A percentile compares a stretch with the other conserved stretches of the same genome.
These are phyloP conservation scores for Nymphalis io DNA, from an alignment of 1,140 invertebrate species.

Conservation along the genomic window DNA sequence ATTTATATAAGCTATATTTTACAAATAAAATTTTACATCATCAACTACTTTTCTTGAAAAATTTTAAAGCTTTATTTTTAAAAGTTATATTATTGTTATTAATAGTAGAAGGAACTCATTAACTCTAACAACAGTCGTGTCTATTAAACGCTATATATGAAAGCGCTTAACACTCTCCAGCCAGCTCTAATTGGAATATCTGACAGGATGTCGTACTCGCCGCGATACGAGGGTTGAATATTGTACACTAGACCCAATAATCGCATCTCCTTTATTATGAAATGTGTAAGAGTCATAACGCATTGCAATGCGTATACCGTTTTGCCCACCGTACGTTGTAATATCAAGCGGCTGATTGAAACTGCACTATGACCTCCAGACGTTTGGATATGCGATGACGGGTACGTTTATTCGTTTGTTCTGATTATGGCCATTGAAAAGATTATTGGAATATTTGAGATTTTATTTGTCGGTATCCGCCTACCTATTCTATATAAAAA, in stretches of 20 bases:
- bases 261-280: not conserved
- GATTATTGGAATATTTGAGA: not conserved
- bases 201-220: constrained; percentile 57
- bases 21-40: too few relatives aligned
- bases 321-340: constrained; percentile 4
- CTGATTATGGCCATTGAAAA: not conserved
- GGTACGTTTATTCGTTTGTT: not conserved
- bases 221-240: constrained; percentile 58
- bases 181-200: constrained; percentile 50
- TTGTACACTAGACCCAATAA: constrained; percentile 11
- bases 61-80: too few relatives aligned
- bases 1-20: too few relatives aligned
- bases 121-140: not conserved
- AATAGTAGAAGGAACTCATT: not conserved
- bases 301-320: not conserved
- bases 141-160: constrained; percentile 23
- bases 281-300: not conserved
- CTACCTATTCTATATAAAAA: too few relatives aligned
- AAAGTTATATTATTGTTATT: not conserved
- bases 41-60: too few relatives aligned
- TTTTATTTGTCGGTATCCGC: too few relatives aligned
- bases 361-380: constrained; percentile 48
- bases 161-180: constrained; percentile 22
- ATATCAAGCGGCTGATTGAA: constrained; percentile 38
- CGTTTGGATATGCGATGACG: constrained; percentile 8